A percentile compares a stretch with the other conserved stretches of the same genome.
These are phyloP conservation scores for Trochalopteron elliotii DNA, from an alignment of 2,113 vertebrate species.

Conservation along the genomic window DNA sequence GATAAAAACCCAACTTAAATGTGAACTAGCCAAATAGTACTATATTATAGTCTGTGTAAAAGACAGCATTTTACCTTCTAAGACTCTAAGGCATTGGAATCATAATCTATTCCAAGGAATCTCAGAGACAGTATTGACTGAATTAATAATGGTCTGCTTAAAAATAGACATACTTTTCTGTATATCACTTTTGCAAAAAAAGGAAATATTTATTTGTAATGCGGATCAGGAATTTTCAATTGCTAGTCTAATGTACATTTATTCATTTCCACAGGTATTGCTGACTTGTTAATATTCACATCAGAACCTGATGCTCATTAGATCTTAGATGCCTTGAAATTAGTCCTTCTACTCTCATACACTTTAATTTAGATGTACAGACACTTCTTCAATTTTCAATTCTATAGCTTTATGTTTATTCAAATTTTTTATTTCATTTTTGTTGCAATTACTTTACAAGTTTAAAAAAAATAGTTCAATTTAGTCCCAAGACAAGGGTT, in stretches of 20 bases:
- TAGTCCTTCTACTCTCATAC: not conserved
- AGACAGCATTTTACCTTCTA: not conserved
- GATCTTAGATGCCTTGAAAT: slow-evolving; percentile 47
- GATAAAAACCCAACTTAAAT: not conserved
- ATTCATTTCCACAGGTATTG: slow-evolving; percentile 32
- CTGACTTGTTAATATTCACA: slow-evolving; percentile 26
- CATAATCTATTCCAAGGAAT: not conserved
- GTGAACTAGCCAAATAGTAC: not conserved
- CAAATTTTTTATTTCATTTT: not conserved
- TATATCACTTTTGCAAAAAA: not conserved
- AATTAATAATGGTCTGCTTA: not conserved
- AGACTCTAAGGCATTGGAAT: not conserved
- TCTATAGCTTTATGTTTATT: slow-evolving; percentile 30
- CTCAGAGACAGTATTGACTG: not conserved
- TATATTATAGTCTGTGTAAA: not conserved
- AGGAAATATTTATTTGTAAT: not conserved
- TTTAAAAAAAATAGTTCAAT: not conserved
- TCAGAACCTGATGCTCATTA: not conserved
- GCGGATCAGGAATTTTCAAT: not conserved
- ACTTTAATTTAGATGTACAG: not conserved
- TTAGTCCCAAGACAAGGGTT: not conserved
- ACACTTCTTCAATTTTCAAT: not conserved
- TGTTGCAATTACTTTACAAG: not conserved
- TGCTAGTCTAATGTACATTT: not conserved
- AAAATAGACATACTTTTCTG: not conserved